phyloP scores from a whole-genome alignment of 2,113 vertebrate species.

The Lathamus discolor region DNA sequence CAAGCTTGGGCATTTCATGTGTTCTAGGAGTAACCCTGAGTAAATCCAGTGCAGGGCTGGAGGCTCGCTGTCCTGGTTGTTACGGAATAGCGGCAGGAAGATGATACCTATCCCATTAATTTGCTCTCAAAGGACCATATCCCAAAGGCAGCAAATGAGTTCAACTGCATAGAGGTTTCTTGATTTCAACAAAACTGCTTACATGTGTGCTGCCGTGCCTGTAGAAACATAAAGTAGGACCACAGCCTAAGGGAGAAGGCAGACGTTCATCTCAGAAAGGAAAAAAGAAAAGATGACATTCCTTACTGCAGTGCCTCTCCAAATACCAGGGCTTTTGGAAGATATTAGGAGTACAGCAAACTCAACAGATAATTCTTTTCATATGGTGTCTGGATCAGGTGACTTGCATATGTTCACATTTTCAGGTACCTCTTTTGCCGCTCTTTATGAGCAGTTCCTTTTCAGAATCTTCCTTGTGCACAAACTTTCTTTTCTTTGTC shows the following conservation, averaged over 20 bases:
- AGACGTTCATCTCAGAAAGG: background rate
- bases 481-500: background rate
- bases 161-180: background rate
- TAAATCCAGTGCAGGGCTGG: background rate
- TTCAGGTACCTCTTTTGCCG: constrained; percentile 7
- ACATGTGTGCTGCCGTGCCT: constrained; percentile 12
- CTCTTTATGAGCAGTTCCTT: constrained; percentile 10
- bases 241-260: constrained; percentile 24
- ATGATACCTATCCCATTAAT: background rate
- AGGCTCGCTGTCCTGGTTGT: background rate
- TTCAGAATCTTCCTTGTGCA: background rate
- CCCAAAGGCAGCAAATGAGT: background rate
- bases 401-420: constrained; percentile 40
- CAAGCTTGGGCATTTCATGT: background rate
- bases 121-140: background rate
- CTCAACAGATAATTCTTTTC: constrained; percentile 44
- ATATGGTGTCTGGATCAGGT: constrained; percentile 15
- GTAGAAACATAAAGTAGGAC: background rate
- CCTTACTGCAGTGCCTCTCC: constrained; percentile 23
- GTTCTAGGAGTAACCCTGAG: background rate
- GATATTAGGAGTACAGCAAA: constrained; percentile 6
- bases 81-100: background rate
- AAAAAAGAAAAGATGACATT: constrained; percentile 28
- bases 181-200: constrained; percentile 42
- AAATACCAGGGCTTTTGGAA: constrained; percentile 32